phyloP scores from a whole-genome alignment of 2,888 invertebrate species.

The Drosophila kambysellisi region DNA sequence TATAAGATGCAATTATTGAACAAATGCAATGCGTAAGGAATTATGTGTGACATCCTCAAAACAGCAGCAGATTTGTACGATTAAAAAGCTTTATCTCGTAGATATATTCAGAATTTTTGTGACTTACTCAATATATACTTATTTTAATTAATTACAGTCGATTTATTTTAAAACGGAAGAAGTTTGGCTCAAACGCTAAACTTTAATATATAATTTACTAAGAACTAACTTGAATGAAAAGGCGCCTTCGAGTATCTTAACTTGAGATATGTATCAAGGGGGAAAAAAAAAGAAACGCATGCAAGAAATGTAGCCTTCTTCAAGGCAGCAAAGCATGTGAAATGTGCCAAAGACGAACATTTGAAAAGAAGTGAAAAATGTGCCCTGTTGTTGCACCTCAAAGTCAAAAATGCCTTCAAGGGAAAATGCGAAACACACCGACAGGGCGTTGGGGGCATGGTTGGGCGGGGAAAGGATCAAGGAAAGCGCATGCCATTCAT shows the following conservation, averaged over 20 bases:
- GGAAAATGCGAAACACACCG: background rate
- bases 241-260: constrained; percentile 2
- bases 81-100: background rate
- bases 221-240: background rate
- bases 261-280: constrained; percentile 38
- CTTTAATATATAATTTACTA: background rate
- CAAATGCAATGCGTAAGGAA: background rate
- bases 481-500: constrained; percentile 23
- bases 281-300: constrained; percentile 20
- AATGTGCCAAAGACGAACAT: constrained; percentile 1
- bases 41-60: background rate
- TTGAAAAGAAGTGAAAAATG: constrained; percentile 4
- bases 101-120: background rate
- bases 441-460: background rate
- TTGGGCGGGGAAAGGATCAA: background rate
- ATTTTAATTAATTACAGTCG: background rate
- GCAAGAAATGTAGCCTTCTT: constrained; percentile 41
- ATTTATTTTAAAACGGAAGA: background rate
- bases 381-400: constrained; percentile 51
- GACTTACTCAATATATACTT: background rate
- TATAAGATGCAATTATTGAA: background rate
- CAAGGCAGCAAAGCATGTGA: constrained; percentile 15
- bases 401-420: constrained; percentile 42
- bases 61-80: background rate
- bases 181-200: background rate